Evolutionary conservation across 2,797 vertebrate species (phyloP), one percentile per base, ranked within the genome.

Genomic region (Sebastes nivosus): DNA sequence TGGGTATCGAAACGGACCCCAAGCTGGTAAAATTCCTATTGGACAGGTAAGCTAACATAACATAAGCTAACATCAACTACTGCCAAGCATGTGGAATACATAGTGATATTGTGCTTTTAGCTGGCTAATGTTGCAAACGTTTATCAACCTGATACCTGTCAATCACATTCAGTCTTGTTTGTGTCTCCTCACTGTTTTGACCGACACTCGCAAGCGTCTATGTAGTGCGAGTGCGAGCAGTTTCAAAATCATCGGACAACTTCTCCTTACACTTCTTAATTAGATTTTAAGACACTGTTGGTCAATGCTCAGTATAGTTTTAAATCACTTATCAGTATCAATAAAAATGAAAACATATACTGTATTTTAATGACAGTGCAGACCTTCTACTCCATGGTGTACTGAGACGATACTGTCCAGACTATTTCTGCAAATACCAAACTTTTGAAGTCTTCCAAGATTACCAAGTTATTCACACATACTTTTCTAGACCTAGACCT

Each of bases 401-500:
- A 57, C 7, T n/a, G 12, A 12, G 14, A 20, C 0, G 24, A 78
- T 20, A 69, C 36, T 72, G 20, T 67, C 67, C 72, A 77, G 81
- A 75, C n/a, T 2, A 14, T 14, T 55, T 58, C 60, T 60, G 63
- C 20, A 78, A 82, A 77, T 59, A 50, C 32, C 29, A 22, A n/a
- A 81, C 36, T 38, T 71, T 60, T 38, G 2, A 46, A 64, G 12
- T 25, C 7, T 70, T 72, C 20, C 22, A 8, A 69, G 67, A 87
- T 75, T 75, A 59, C 16, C 8, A n/a, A 25, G 11, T 74, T 67
- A 60, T 75, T 77, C 67, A 79, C 65, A 61, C 29, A 72, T 59
- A 42, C 27, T 72, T 79, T 64, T 63, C 58, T 54, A 38, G 54
- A 74, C 78, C 29, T 68, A 84, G 54, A 74, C 78, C 29, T 68